Evolutionary conservation across 2,797 vertebrate species (phyloP), one percentile per base, ranked within the genome.

Genomic region (Emys orbicularis): DNA sequence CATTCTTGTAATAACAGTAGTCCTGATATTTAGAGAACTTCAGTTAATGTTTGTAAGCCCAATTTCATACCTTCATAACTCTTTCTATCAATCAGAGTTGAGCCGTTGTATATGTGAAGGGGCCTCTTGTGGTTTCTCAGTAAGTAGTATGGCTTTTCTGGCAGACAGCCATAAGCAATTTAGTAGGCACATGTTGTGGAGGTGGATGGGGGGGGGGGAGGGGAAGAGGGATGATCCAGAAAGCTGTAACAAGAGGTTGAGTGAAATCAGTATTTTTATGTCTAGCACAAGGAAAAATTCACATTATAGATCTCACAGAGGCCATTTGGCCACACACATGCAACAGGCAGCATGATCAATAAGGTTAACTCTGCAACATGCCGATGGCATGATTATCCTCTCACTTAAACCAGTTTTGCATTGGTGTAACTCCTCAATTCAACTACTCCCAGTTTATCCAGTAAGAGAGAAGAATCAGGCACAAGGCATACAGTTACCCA

Each of bases 51-150:
- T 90, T 83, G 68, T 80, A 88, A 97, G 92, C 94, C 94, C 95
- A 86, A 94, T 97, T 96, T 97, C 96, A 90, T 96, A 94, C 95
- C 95, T 97, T 94, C 89, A 16, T 95, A 90, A 93, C 44, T 94
- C 92, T 90, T 87, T 84, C 34, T 11, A 96, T 97, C 95, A 96
- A 97, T 97, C 97, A 97, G 86, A 96, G 94, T 96, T 96, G 95
- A 97, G 90, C 90, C 85, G 68, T 87, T 97, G 96, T 95, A 90
- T 97, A 94, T 74, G 90, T 77, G 56, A 97, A 95, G 95, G 89
- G 95, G 93, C 94, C 95, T 95, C 94, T 96, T 94, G 95, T 96
- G 95, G 94, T 97, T 97, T 97, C 96, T 95, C 85, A 97, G 91
- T 96, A 92, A 97, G 93, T 93, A 93, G 94, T 96, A 96, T 95